phyloP scores from a whole-genome alignment of 2,797 vertebrate genomes.

The Lepus oiostolus region DNA sequence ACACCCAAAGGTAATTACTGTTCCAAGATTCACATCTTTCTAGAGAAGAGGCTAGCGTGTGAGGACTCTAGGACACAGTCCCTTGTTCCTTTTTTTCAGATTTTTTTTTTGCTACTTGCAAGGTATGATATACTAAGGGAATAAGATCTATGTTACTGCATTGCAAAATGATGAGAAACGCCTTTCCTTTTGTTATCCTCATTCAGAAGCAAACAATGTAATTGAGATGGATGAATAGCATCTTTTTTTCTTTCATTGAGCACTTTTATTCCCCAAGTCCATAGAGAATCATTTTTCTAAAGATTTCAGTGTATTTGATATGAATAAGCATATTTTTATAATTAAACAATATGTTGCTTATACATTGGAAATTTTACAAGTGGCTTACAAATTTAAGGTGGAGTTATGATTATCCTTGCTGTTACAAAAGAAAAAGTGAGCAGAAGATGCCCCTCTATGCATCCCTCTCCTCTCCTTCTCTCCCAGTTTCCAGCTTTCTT shows the following conservation, averaged over 20 bases:
- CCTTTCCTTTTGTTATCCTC: constrained; percentile 14
- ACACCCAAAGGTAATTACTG: not conserved
- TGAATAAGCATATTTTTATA: not conserved
- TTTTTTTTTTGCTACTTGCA: constrained; percentile 46
- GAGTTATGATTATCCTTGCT: not conserved
- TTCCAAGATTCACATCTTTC: not conserved
- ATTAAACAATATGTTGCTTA: not conserved
- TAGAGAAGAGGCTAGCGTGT: not conserved
- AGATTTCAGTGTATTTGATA: not conserved
- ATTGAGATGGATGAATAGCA: constrained; percentile 41
- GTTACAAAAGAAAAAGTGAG: not conserved
- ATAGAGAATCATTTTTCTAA: not conserved
- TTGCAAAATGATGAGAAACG: not conserved
- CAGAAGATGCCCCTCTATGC: not conserved
- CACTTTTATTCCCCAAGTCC: not conserved
- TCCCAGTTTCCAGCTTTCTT: too few relatives aligned
- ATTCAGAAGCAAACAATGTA: constrained; percentile 26
- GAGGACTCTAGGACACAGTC: not conserved
- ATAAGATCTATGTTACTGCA: constrained; percentile 61
- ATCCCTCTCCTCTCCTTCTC: not conserved
- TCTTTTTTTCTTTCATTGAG: not conserved
- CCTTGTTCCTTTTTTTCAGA: not conserved
- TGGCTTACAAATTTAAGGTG: not conserved
- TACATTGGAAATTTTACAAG: not conserved
- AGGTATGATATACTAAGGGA: constrained; percentile 56